Evolutionary conservation across 2,113 vertebrate genomes (phyloP).

Genomic region (Maccullochella peelii): DNA sequence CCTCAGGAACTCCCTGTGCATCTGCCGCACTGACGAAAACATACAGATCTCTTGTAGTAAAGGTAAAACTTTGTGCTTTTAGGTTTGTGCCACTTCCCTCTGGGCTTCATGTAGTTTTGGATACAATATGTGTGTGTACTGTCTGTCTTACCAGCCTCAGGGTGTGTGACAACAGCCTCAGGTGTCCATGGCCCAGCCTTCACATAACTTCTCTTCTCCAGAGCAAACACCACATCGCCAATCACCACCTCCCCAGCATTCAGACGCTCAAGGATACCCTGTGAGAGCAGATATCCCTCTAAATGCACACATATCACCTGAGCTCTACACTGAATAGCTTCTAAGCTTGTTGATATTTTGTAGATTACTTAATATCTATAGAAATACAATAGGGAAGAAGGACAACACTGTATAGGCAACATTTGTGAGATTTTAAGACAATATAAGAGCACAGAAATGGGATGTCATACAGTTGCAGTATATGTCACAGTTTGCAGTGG

Average conservation of each 20-base stretch:
- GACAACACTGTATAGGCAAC: neutral
- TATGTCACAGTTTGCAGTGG: neutral
- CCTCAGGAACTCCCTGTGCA: conserved; percentile 95
- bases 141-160: conserved; percentile 46
- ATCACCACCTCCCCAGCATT: conserved; percentile 34
- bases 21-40: conserved; percentile 88
- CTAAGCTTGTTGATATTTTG: neutral
- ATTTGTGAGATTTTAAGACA: neutral
- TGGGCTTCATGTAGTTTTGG: neutral
- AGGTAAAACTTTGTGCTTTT: conserved; percentile 9
- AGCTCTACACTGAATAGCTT: neutral
- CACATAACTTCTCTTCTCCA: conserved; percentile 40
- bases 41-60: conserved; percentile 12
- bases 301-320: neutral
- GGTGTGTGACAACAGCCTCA: conserved; percentile 23
- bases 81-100: neutral
- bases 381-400: neutral
- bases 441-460: neutral
- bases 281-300: neutral
- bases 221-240: conserved; percentile 29
- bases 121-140: neutral
- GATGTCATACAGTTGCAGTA: neutral
- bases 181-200: conserved; percentile 41
- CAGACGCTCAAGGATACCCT: conserved; percentile 34
- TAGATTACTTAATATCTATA: neutral